Conservation (phyloP, 1,140 invertebrate genomes). For the Formica exsecta region DNA sequence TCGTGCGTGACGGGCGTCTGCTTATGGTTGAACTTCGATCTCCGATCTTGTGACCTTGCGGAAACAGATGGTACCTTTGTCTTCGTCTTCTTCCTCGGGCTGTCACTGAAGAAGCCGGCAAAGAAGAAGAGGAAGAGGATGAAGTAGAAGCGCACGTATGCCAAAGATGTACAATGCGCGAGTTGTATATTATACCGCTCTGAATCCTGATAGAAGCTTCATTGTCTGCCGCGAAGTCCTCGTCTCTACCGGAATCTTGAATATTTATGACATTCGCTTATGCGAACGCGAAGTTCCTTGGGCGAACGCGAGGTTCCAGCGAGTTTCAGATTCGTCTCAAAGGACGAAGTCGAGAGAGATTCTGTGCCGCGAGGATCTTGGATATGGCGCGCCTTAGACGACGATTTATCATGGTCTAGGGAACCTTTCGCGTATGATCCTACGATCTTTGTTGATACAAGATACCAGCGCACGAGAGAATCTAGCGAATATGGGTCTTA, state of each 20-base stretch:
- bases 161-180: constrained; percentile 31
- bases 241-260: constrained; percentile 52
- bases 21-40: constrained; percentile 42
- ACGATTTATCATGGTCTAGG: constrained; percentile 58
- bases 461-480: constrained; percentile 35
- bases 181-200: constrained; percentile 32
- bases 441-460: constrained; percentile 61
- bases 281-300: constrained; percentile 37
- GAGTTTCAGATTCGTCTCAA: constrained; percentile 50
- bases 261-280: constrained; percentile 63
- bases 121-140: constrained; percentile 3
- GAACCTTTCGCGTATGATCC: constrained; percentile 54
- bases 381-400: constrained; percentile 34
- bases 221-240: constrained; percentile 58
- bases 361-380: constrained; percentile 43
- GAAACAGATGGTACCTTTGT: constrained; percentile 55
- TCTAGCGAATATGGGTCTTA: constrained; percentile 39
- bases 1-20: constrained; percentile 29
- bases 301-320: constrained; percentile 33
- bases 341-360: constrained; percentile 49
- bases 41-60: constrained; percentile 53
- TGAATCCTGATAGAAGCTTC: constrained; percentile 51
- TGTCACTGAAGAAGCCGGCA: constrained; percentile 9
- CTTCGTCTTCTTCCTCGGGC: constrained; percentile 5
- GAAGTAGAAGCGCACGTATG: constrained; percentile 24